Evolutionary conservation across 2,888 invertebrate genomes (phyloP), one percentile per base, ranked within the genome.

Genomic region (Nomada goodeniana): DNA sequence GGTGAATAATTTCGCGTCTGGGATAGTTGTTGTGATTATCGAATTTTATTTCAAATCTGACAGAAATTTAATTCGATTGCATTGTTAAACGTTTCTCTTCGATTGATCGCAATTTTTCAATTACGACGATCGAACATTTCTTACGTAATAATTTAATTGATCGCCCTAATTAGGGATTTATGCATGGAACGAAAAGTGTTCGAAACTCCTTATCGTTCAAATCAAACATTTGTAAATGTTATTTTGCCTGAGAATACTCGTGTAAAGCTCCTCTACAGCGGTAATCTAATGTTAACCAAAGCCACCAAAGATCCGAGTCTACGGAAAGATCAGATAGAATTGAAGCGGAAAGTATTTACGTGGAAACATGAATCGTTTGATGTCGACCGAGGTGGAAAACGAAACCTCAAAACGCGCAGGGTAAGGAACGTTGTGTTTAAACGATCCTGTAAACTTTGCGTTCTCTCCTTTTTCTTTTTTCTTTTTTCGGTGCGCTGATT

Each of bases 351-450:
- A 10, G 26, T 2, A 20, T 13, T 52, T 29, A 15, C 29, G 3
- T 13, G 13, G 13, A 65, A 52, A n/a, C 18, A 18, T 5, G n/a
- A 7, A 15, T 36, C 65, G n/a, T 67, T 67, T 52, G 52, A 52
- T 52, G 52, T 50, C 64, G 26, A 7, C 50, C 7, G 11, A 65
- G 26, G 26, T 13, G 50, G 64, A 52, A 50, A 50, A 65, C 47
- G 50, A 52, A 67, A 29, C 26, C 50, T 9, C n/a, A 52, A 36
- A 67, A 23, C 50, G 26, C 18, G 50, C 20, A 1, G 15, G n/a
- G 29, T 52, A 50, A 52, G 65, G 9, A 52, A 52, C 26, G 47
- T 50, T 67, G 29, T 20, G 29, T 52, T 67, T 36, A 52, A 67
- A 67, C 52, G 65, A 2, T 29, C 65, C 52, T 11, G 52, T 13